Conservation (phyloP, 2,888 invertebrate species). For the Epirrhoe alternata region DNA sequence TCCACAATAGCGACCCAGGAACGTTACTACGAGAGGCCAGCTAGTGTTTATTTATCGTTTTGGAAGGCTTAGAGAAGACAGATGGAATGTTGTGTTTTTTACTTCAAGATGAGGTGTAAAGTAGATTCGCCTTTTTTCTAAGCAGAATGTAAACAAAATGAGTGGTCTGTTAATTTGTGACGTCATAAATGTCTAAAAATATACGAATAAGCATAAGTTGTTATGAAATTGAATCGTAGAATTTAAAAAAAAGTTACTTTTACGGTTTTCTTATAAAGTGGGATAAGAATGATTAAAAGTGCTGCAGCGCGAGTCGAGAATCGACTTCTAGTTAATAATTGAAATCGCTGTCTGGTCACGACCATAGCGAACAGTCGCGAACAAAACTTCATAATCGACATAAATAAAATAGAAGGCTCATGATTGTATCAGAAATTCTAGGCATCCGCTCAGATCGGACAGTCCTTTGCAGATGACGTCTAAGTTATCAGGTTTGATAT, state of each 20-base stretch:
- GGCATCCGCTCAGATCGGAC: not conserved
- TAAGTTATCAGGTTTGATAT: too few relatives aligned
- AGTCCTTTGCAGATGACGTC: too few relatives aligned
- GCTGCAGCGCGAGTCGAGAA: conserved; percentile 67
- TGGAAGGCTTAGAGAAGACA: conserved; percentile 81
- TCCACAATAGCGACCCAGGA: conserved; percentile 56
- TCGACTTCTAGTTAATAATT: conserved; percentile 83
- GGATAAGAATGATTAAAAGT: conserved; percentile 77
- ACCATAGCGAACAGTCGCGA: conserved; percentile 66
- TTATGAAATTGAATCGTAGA: not conserved
- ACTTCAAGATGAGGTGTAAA: conserved; percentile 74
- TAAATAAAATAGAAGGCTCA: not conserved
- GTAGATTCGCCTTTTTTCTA: conserved; percentile 69
- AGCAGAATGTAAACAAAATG: conserved; percentile 65
- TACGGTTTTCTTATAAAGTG: conserved; percentile 64
- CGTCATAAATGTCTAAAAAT: conserved; percentile 38
- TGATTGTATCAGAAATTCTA: not conserved
- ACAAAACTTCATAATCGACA: conserved; percentile 30
- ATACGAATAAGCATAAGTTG: not conserved
- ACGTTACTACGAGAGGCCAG: conserved; percentile 69
- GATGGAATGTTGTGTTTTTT: conserved; percentile 82
- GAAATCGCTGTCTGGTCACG: conserved; percentile 83
- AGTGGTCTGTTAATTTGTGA: conserved; percentile 55
- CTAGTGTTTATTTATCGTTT: conserved; percentile 84
- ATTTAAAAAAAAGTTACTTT: conserved; percentile 46